Base-by-base conservation (phyloP, 1,140 invertebrate species). In the Drosophila guanche region DNA sequence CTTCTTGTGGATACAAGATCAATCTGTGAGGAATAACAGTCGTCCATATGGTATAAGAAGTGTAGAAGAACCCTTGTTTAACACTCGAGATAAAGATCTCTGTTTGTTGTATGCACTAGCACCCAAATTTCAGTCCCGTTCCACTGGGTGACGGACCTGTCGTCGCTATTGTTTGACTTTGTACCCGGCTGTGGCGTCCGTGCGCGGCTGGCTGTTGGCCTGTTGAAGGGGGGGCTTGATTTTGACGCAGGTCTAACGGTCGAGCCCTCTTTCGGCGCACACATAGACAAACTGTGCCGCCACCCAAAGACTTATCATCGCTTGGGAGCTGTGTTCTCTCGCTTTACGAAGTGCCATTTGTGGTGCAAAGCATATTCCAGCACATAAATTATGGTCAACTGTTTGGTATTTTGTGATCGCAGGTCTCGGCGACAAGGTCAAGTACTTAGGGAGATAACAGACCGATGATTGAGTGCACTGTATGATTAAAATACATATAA, bases 211-310 rank as follows among this genome's bases (percentile, higher is more conserved):
- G 25, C 5, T 27, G 5, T 10, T 6, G 46, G 46, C 41, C 37
- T 5, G 27, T 67, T 46, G 25, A 10, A 3, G 48, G 58, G 59
- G 59, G 53, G 66, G 70, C 58, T 60, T 48, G 66, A 55, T 68
- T 68, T 37, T 54, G 63, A 46, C 62, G 55, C 27, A 37, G 27
- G 47, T 51, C 47, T 57, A 66, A 29, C 54, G 66, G 79, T 50
- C 79, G 79, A 84, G 79, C 80, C 79, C 79, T 84, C 79, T 60
- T 66, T 42, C 55, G 33, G 63, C 52, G 41, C 45, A 51, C 41
- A 59, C 63, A 71, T 37, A 40, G 46, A 52, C n/a, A 54, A 40
- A 47, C 25, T 33, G 27, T 40, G 29, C 56, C 20, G 29, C 27
- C 37, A 20, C 14, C 53, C 48, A 40, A 29, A 27, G 33, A 27